phyloP scores from a whole-genome alignment of 2,797 vertebrate species.

The Poecilia picta region DNA sequence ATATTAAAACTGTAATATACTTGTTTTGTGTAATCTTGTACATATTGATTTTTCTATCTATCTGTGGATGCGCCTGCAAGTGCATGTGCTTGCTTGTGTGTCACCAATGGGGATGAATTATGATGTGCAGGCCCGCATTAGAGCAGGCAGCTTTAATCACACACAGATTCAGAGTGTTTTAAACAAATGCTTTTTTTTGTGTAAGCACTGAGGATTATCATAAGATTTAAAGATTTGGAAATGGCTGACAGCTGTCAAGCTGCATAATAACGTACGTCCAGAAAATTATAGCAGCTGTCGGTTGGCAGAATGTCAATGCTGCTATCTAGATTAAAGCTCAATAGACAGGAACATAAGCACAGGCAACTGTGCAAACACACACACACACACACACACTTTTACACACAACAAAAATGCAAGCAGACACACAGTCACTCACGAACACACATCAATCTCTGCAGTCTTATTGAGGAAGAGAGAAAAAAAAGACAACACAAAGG shows the following conservation, averaged over 20 bases:
- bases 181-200: slow-evolving; percentile 80
- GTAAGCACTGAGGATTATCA: slow-evolving; percentile 81
- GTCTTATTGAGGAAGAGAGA: slow-evolving; percentile 18
- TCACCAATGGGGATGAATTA: slow-evolving; percentile 70
- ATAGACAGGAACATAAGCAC: slow-evolving; percentile 65
- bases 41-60: slow-evolving; percentile 67
- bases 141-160: slow-evolving; percentile 80
- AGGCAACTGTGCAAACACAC: slow-evolving; percentile 17
- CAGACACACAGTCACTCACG: slow-evolving; percentile 36
- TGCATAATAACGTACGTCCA: slow-evolving; percentile 76
- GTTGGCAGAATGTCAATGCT: slow-evolving; percentile 75
- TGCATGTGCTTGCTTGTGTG: slow-evolving; percentile 35
- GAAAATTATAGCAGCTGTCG: slow-evolving; percentile 76
- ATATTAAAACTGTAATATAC: slow-evolving; percentile 64
- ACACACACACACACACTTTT: slow-evolving; percentile 10
- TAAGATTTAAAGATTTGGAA: slow-evolving; percentile 84
- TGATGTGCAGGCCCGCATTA: slow-evolving; percentile 66
- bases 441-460: slow-evolving; percentile 31
- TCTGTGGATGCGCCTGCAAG: slow-evolving; percentile 45
- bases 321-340: slow-evolving; percentile 79
- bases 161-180: slow-evolving; percentile 79
- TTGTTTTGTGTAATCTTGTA: slow-evolving; percentile 64
- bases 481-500: slow-evolving; percentile 18
- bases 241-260: slow-evolving; percentile 82
- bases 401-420: slow-evolving; percentile 24